Percentiles rank a stretch among this genome's conserved stretches.
These are phyloP conservation scores for Elgonia sp. DNA, from an alignment of 2,888 invertebrate species.

Conservation along the genomic window DNA sequence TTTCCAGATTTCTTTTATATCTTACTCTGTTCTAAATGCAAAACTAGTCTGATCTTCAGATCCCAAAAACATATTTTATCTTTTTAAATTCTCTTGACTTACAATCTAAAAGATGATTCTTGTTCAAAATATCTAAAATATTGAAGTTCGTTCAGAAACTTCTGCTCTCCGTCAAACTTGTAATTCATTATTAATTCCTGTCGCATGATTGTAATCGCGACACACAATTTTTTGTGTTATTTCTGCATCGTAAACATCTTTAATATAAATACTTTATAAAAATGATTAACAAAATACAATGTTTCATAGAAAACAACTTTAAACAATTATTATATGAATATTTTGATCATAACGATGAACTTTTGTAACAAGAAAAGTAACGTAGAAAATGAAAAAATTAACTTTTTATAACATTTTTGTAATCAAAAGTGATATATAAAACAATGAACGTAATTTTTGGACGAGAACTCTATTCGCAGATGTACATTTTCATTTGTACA, in stretches of 20 bases:
- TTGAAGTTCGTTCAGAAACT: constrained; percentile 56
- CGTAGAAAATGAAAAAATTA: not conserved
- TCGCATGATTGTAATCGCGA: constrained; percentile 23
- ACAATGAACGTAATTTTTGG: not conserved
- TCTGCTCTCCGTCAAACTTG: constrained; percentile 65
- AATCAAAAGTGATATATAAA: not conserved
- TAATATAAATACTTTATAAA: not conserved
- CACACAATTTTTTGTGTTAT: constrained; percentile 9
- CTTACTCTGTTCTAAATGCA: not conserved
- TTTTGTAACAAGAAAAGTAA: not conserved
- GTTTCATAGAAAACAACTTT: not conserved
- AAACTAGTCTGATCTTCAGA: not conserved
- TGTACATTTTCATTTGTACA: not conserved
- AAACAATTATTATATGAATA: no score
- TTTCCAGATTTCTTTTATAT: not conserved
- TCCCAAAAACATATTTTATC: constrained; percentile 13
- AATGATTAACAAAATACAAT: not conserved
- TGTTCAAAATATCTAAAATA: constrained; percentile 16
- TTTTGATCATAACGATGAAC: no score
- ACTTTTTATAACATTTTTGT: not conserved
- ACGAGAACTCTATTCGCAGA: not conserved
- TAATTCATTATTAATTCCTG: constrained; percentile 32
- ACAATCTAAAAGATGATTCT: not conserved
- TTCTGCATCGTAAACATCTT: not conserved
- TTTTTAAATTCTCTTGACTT: not conserved